Percentiles rank a stretch among this genome's conserved stretches.
phyloP scores from a whole-genome alignment of 2,888 invertebrate species.

The Dolichomitus sp. region DNA sequence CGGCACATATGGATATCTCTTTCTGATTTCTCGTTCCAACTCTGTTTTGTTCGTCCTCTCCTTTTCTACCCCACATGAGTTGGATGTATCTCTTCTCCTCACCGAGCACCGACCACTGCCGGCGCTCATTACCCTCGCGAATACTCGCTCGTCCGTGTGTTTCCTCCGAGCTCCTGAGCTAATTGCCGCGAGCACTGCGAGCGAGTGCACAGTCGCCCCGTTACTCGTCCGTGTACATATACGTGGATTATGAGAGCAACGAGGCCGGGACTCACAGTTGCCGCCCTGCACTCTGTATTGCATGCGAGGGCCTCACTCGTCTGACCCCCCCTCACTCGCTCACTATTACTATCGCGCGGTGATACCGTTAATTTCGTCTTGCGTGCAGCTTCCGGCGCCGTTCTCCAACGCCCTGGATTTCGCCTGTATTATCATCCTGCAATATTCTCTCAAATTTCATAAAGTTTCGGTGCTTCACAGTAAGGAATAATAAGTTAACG shows the following conservation, averaged over 20 bases:
- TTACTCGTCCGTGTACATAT: conserved; percentile 74
- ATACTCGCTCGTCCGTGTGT: conserved; percentile 78
- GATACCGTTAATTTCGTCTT: conserved; percentile 79
- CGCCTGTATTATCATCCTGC: conserved; percentile 18
- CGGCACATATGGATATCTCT: conserved; percentile 4
- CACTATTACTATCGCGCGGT: conserved; percentile 59
- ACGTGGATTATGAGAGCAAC: conserved; percentile 77
- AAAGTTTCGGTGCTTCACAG: too few relatives aligned
- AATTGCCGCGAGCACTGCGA: conserved; percentile 79
- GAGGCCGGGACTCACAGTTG: conserved; percentile 55
- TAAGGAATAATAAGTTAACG: too few relatives aligned
- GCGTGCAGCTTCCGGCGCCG: conserved; percentile 44
- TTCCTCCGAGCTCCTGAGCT: conserved; percentile 76
- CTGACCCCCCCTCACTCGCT: conserved; percentile 3
- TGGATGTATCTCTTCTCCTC: conserved; percentile 31
- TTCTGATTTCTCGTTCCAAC: conserved; percentile 52
- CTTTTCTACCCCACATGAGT: conserved; percentile 10
- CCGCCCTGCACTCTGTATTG: conserved; percentile 46
- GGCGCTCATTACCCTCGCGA: conserved; percentile 67
- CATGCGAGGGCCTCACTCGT: conserved; percentile 32
- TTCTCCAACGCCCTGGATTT: conserved; percentile 19
- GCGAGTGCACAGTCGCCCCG: conserved; percentile 67
- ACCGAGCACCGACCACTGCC: conserved; percentile 41
- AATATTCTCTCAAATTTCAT: background rate
- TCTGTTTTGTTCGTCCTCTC: conserved; percentile 31